These are phyloP conservation scores for Cephus cinctus DNA, from an alignment of 1,140 invertebrate genomes.

Conservation along the genomic window DNA sequence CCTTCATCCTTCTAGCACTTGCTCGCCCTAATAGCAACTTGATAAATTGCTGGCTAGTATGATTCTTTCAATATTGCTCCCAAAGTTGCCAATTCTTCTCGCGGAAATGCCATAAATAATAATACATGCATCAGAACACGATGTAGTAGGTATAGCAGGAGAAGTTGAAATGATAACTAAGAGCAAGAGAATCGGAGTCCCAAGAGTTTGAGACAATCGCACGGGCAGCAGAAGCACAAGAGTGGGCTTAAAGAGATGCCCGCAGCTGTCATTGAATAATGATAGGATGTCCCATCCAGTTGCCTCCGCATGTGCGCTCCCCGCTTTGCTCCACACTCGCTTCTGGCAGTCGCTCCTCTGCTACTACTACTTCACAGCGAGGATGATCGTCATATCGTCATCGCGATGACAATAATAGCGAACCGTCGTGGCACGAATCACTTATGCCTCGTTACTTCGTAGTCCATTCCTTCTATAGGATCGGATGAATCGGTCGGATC, in stretches of 20 bases:
- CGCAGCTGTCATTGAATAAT: slow-evolving; percentile 45
- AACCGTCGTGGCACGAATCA: slow-evolving; percentile 35
- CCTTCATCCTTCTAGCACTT: no score
- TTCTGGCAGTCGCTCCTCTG: no score
- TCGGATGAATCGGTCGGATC: no score
- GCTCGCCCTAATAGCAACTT: not conserved
- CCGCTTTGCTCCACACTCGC: no score
- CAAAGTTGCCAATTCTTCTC: slow-evolving; percentile 22
- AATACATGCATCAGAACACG: no score
- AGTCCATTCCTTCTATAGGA: slow-evolving; percentile 34
- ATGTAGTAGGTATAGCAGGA: no score
- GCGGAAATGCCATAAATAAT: slow-evolving; percentile 32
- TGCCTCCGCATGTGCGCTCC: slow-evolving; percentile 30
- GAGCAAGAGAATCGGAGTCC: no score
- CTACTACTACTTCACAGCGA: no score
- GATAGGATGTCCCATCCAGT: slow-evolving; percentile 40
- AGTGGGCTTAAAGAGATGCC: no score
- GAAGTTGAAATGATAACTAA: no score
- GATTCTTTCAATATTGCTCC: slow-evolving; percentile 12
- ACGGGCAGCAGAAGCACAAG: no score
- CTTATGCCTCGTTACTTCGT: slow-evolving; percentile 37
- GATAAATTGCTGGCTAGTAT: not conserved
- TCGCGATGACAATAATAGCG: slow-evolving; percentile 33
- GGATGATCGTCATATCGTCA: slow-evolving; percentile 34
- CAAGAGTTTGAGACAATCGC: no score